phyloP scores from a whole-genome alignment of 2,797 vertebrate species.

The Acestrorhynchus altus region DNA sequence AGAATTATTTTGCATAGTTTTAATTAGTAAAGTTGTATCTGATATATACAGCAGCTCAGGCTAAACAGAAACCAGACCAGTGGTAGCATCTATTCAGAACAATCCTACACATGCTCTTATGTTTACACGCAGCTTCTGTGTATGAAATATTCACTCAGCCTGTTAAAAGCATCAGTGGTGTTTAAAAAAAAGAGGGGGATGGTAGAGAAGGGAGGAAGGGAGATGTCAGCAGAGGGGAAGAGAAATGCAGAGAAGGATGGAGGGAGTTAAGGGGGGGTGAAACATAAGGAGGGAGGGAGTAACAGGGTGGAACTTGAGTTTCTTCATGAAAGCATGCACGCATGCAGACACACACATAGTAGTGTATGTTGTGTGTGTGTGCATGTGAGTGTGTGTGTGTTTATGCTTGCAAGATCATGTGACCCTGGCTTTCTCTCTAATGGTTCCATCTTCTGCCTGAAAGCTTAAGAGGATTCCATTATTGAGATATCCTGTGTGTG shows the following conservation, averaged over 20 bases:
- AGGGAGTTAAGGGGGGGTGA: slow-evolving; percentile 1
- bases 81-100: slow-evolving; percentile 4
- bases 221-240: slow-evolving; percentile 2
- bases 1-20: neutral
- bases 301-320: slow-evolving; percentile 21
- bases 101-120: slow-evolving; percentile 15
- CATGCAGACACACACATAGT: neutral
- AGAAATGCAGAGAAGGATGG: neutral
- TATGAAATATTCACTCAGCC: slow-evolving; percentile 78
- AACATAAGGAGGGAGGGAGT: neutral
- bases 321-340: neutral
- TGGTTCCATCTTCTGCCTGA: slow-evolving; percentile 44
- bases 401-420: slow-evolving; percentile 3
- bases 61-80: neutral
- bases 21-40: neutral
- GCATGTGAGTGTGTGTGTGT: neutral
- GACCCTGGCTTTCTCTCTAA: slow-evolving; percentile 42
- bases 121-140: slow-evolving; percentile 57
- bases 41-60: neutral
- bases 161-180: slow-evolving; percentile 66
- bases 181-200: slow-evolving; percentile 38
- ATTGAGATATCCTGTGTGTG: slow-evolving; percentile 34
- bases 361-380: neutral
- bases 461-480: slow-evolving; percentile 54
- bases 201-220: slow-evolving; percentile 14